phyloP scores from a whole-genome alignment of 2,113 vertebrate genomes.

The Alethe castanea region DNA sequence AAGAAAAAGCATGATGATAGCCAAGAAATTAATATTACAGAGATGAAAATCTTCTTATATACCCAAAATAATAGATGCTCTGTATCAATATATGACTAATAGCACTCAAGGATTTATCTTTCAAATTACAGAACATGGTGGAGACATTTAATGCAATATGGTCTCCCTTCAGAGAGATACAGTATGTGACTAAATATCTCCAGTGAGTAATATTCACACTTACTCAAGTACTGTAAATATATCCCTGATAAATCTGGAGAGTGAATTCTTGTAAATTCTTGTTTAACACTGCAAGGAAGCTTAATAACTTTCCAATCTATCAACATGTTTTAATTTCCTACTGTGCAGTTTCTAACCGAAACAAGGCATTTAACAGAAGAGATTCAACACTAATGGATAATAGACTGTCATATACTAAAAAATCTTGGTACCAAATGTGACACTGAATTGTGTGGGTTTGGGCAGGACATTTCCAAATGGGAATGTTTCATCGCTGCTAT shows the following conservation, averaged over 20 bases:
- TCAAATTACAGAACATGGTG: conserved; percentile 62
- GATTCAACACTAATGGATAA: background rate
- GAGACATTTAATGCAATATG: conserved; percentile 72
- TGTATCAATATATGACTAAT: conserved; percentile 69
- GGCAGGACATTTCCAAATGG: background rate
- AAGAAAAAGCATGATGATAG: conserved; percentile 49
- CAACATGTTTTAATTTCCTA: conserved; percentile 69
- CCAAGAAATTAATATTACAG: conserved; percentile 62
- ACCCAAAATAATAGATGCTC: conserved; percentile 65
- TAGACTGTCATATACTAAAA: background rate
- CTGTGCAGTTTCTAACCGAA: background rate
- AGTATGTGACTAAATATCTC: conserved; percentile 69
- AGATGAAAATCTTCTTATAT: conserved; percentile 60
- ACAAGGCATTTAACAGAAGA: conserved; percentile 11
- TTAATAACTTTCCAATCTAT: conserved; percentile 68
- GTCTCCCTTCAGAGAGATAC: conserved; percentile 60
- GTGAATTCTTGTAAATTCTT: conserved; percentile 66
- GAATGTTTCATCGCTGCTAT: background rate
- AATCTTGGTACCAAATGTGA: background rate
- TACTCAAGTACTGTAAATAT: conserved; percentile 67
- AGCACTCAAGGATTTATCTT: conserved; percentile 65
- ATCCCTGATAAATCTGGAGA: conserved; percentile 64
- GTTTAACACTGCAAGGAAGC: conserved; percentile 63
- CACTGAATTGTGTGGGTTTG: background rate
- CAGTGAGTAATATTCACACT: conserved; percentile 69